Conservation (phyloP, 2,797 vertebrate genomes). For the Acanthopagrus latus region DNA sequence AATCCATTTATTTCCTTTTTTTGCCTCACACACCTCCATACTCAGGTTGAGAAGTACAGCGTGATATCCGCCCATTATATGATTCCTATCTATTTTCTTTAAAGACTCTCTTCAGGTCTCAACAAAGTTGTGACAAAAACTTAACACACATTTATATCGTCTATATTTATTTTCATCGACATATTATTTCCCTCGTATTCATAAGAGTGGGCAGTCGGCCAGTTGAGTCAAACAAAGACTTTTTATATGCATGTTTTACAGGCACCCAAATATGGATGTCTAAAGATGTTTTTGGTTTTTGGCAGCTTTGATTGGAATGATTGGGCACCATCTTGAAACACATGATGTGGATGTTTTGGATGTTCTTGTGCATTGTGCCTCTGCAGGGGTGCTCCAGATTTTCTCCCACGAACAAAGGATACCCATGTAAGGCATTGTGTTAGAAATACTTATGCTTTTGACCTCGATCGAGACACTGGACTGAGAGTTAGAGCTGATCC, state of each 20-base stretch:
- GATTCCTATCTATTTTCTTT: slow-evolving; percentile 3
- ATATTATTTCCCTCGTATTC: slow-evolving; percentile 17
- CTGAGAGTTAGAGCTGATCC: slow-evolving; percentile 2
- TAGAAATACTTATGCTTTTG: not conserved
- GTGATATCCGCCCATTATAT: slow-evolving; percentile 16
- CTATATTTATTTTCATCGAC: slow-evolving; percentile 1
- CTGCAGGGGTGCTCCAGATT: slow-evolving; percentile 12
- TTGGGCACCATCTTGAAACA: not conserved
- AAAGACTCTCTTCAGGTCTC: slow-evolving; percentile 4
- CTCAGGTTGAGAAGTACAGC: slow-evolving; percentile 62
- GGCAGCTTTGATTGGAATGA: slow-evolving; percentile 17
- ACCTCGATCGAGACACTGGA: slow-evolving; percentile 16
- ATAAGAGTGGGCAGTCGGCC: slow-evolving; percentile 9
- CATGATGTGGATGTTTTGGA: not conserved
- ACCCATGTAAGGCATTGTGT: not conserved
- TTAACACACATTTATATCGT: not conserved
- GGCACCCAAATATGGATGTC: not conserved
- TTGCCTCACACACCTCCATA: slow-evolving; percentile 21
- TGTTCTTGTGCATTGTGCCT: slow-evolving; percentile 4
- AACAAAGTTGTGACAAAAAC: not conserved
- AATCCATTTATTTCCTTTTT: not conserved
- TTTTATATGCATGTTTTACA: slow-evolving; percentile 24
- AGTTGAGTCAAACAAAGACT: slow-evolving; percentile 9
- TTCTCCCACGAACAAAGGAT: not conserved
- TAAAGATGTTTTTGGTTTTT: not conserved